Conservation (phyloP, 2,113 vertebrate species). For the Hippolais icterina region DNA sequence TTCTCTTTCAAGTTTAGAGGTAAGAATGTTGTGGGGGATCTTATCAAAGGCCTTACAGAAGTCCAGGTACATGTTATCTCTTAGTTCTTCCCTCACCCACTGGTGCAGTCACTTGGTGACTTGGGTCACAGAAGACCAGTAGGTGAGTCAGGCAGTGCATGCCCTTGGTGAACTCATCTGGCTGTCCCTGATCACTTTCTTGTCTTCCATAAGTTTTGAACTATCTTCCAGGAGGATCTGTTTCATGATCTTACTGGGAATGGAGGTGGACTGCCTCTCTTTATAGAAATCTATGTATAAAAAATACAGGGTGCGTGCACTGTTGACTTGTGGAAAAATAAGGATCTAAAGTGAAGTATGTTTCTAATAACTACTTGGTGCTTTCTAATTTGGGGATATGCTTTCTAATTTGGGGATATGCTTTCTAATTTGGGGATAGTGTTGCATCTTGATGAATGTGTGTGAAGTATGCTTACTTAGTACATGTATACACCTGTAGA, state of each 20-base stretch:
- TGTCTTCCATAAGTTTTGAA: not conserved
- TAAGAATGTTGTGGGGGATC: not conserved
- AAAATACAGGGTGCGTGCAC: not conserved
- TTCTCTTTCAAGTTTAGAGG: not conserved
- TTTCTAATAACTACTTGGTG: conserved; percentile 15
- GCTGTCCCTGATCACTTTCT: not conserved
- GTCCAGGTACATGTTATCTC: not conserved
- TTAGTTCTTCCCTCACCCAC: not conserved
- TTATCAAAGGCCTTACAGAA: not conserved
- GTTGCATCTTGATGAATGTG: conserved; percentile 26
- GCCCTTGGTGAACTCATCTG: not conserved
- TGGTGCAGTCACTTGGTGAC: not conserved
- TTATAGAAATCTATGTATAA: not conserved
- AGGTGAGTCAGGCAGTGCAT: not conserved
- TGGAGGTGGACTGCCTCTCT: not conserved
- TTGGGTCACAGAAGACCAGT: not conserved
- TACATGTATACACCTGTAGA: not conserved
- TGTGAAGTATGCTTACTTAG: conserved; percentile 4
- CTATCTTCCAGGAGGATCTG: not conserved
- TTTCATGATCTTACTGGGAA: not conserved
- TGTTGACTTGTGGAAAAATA: conserved; percentile 1
- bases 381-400: conserved; percentile 54
- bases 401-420: conserved; percentile 40
- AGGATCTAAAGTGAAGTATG: not conserved
- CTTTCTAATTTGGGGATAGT: conserved; percentile 44